A percentile compares a stretch with the other conserved stretches of the same genome.
These are phyloP conservation scores for Galleria mellonella DNA, from an alignment of 1,140 invertebrate species.

Conservation along the genomic window DNA sequence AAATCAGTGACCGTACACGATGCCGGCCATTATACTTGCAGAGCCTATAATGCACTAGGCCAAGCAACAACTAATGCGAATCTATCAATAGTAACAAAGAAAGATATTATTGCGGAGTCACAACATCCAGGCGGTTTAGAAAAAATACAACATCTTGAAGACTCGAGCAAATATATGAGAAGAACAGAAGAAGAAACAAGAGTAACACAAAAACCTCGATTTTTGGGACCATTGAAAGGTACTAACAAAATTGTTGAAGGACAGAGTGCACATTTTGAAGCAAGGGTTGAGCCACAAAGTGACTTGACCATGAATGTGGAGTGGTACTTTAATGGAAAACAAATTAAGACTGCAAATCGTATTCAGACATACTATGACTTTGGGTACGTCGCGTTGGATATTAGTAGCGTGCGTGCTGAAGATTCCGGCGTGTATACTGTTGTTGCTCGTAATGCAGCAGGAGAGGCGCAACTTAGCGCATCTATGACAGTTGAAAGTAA, in stretches of 20 bases:
- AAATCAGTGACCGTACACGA: constrained; percentile 94
- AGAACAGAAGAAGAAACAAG: constrained; percentile 82
- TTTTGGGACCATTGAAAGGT: constrained; percentile 90
- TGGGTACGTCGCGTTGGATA: constrained; percentile 95
- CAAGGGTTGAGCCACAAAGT: constrained; percentile 93
- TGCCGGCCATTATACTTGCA: constrained; percentile 93
- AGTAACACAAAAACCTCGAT: constrained; percentile 86
- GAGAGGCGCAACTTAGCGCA: constrained; percentile 87
- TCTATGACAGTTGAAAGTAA: constrained; percentile 92
- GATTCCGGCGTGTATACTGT: constrained; percentile 92
- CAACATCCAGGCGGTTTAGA: constrained; percentile 91
- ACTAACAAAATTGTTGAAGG: constrained; percentile 96
- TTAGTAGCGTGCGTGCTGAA: constrained; percentile 89
- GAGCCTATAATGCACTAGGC: constrained; percentile 90
- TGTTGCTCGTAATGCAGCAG: constrained; percentile 89
- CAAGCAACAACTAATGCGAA: constrained; percentile 92
- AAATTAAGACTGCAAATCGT: constrained; percentile 87
- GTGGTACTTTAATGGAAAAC: constrained; percentile 93
- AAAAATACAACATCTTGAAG: constrained; percentile 92
- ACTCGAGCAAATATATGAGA: constrained; percentile 81
- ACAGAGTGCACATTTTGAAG: constrained; percentile 97
- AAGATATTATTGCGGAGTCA: constrained; percentile 89
- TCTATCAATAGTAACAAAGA: constrained; percentile 88
- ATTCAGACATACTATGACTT: constrained; percentile 96
- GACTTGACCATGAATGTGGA: constrained; percentile 91